Evolutionary conservation across 2,888 invertebrate species (phyloP).

Genomic region (Dryomyza anilis): DNA sequence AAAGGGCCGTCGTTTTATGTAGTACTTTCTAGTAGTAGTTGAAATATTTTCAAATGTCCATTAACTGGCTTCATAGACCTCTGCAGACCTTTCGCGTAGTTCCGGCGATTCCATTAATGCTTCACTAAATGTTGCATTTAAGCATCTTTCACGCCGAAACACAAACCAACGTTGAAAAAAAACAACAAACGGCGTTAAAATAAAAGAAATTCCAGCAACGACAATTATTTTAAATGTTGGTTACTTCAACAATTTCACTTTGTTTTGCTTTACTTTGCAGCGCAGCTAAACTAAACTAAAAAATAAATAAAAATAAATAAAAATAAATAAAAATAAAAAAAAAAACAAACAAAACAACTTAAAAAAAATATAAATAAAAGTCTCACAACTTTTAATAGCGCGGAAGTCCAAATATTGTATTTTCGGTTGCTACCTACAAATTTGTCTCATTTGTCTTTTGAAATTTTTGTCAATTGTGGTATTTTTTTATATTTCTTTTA

Average conservation of each 20-base stretch:
- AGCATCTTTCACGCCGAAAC: too few species aligned
- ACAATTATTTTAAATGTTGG: neutral
- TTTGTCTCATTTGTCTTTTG: neutral
- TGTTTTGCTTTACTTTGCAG: neutral
- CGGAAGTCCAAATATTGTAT: slow-evolving; percentile 4
- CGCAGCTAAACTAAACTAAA: slow-evolving; percentile 29
- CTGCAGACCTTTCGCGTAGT: too few species aligned
- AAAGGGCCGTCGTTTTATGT: too few species aligned
- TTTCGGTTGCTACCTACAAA: too few species aligned
- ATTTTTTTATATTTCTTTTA: too few species aligned
- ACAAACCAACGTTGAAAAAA: too few species aligned
- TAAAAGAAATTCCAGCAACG: too few species aligned
- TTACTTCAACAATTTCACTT: slow-evolving; percentile 1
- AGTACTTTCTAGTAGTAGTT: too few species aligned
- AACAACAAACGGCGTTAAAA: too few species aligned
- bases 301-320: slow-evolving; percentile 14
- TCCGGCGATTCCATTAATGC: neutral
- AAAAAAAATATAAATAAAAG: slow-evolving; percentile 22
- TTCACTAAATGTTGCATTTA: neutral
- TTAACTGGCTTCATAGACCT: too few species aligned
- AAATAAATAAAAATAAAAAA: neutral
- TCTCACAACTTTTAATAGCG: neutral
- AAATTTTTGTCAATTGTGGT: too few species aligned
- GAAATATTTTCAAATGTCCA: too few species aligned
- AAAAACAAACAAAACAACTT: slow-evolving; percentile 26